Evolutionary conservation across 2,888 invertebrate genomes (phyloP).

Genomic region (Drosophila neoperkinsi): DNA sequence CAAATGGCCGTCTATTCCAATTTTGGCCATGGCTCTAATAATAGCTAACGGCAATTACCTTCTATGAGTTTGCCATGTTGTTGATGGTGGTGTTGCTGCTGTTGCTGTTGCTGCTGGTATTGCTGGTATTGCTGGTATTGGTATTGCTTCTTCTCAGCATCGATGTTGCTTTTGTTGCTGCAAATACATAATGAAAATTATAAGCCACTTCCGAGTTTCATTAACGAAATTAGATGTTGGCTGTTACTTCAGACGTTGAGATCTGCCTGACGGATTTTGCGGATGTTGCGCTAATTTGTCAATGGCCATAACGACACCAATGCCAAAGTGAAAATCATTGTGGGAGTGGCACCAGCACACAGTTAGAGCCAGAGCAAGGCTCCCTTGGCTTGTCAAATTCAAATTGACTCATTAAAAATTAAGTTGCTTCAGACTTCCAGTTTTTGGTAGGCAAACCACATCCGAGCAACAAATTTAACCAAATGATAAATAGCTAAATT

Average conservation of each 20-base stretch:
- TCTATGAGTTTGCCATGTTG: constrained; percentile 54
- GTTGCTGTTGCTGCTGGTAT: constrained; percentile 10
- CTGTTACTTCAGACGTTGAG: constrained; percentile 18
- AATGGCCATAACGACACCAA: constrained; percentile 67
- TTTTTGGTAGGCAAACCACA: constrained; percentile 35
- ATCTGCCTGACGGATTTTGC: constrained; percentile 65
- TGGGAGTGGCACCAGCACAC: constrained; percentile 52
- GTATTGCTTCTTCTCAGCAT: constrained; percentile 14
- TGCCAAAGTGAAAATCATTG: constrained; percentile 69
- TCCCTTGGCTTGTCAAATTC: constrained; percentile 75
- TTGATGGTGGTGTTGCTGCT: not conserved
- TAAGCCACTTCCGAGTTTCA: constrained; percentile 79
- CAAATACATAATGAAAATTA: constrained; percentile 70
- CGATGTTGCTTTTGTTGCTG: constrained; percentile 39
- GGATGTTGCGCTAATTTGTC: constrained; percentile 78
- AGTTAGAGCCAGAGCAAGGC: constrained; percentile 8
- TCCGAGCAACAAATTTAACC: constrained; percentile 64
- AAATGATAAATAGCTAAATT: constrained; percentile 81
- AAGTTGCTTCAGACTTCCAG: constrained; percentile 60
- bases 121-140: constrained; percentile 16
- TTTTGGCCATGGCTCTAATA: constrained; percentile 53
- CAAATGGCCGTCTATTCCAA: constrained; percentile 43
- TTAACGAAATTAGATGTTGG: constrained; percentile 77
- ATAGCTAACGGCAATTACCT: constrained; percentile 70
- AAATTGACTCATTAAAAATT: constrained; percentile 81